phyloP scores from a whole-genome alignment of 2,797 vertebrate species.

The Peromyscus melanophrys region DNA sequence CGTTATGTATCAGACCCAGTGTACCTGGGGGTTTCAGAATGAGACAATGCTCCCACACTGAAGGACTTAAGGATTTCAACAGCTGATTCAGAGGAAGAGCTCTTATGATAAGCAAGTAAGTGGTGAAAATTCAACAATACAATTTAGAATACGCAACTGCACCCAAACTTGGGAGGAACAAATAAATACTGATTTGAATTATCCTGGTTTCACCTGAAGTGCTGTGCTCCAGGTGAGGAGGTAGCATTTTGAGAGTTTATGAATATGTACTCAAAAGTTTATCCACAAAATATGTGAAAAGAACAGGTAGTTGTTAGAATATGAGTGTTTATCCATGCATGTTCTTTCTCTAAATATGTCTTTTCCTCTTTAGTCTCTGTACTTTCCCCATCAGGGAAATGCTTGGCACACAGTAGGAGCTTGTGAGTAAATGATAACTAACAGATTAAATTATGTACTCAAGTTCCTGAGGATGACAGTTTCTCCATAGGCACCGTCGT shows the following conservation, averaged over 20 bases:
- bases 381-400: not conserved
- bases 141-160: not conserved
- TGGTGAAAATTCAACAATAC: not conserved
- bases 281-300: not conserved
- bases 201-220: not conserved
- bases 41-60: not conserved
- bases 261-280: not conserved
- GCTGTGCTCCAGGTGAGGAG: not conserved
- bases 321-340: not conserved
- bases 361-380: not conserved
- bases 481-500: not conserved
- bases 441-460: not conserved
- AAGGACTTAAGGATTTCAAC: not conserved
- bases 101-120: not conserved
- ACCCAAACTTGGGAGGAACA: slow-evolving; percentile 36
- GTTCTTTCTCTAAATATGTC: not conserved
- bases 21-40: not conserved
- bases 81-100: slow-evolving; percentile 6
- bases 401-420: not conserved
- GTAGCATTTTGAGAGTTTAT: not conserved
- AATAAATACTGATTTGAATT: not conserved
- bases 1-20: not conserved
- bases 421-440: not conserved
- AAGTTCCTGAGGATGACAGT: slow-evolving; percentile 10
- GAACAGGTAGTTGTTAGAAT: not conserved